Conservation (phyloP, 2,888 invertebrate species). For the Dromius quadrimaculatus region DNA sequence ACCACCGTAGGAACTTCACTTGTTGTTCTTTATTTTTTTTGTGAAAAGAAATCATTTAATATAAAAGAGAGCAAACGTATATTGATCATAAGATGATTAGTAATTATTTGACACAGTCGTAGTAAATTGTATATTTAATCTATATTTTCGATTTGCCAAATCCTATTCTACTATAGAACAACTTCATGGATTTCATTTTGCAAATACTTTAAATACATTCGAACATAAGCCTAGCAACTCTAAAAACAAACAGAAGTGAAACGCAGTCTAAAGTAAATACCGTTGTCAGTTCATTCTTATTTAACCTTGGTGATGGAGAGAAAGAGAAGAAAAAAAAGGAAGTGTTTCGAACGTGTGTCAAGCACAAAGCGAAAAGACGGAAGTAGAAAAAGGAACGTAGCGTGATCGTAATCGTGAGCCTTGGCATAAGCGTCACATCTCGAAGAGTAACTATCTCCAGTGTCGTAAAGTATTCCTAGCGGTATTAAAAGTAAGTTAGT, state of each 20-base stretch:
- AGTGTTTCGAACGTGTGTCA: neutral
- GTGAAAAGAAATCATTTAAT: too few species aligned
- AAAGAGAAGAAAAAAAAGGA: constrained; percentile 20
- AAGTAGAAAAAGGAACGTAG: constrained; percentile 10
- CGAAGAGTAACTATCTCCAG: constrained; percentile 46
- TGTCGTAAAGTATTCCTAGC: constrained; percentile 49
- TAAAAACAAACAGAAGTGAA: constrained; percentile 20
- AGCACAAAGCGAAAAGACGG: too few species aligned
- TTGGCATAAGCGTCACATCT: constrained; percentile 27
- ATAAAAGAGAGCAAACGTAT: too few species aligned
- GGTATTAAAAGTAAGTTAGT: constrained; percentile 51
- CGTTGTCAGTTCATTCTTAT: constrained; percentile 16
- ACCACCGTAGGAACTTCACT: too few species aligned
- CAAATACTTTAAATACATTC: constrained; percentile 18
- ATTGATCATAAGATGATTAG: too few species aligned
- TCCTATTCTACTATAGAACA: too few species aligned
- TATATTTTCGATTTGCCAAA: too few species aligned
- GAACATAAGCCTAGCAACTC: constrained; percentile 4
- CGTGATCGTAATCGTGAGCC: neutral
- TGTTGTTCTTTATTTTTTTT: too few species aligned
- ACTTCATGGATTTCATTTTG: too few species aligned
- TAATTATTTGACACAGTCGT: too few species aligned
- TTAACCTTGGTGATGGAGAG: constrained; percentile 31
- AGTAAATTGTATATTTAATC: too few species aligned
- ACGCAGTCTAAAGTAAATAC: constrained; percentile 12